Base-by-base conservation (phyloP, 1,140 invertebrate genomes). In the Diabrotica undecimpunctata region DNA sequence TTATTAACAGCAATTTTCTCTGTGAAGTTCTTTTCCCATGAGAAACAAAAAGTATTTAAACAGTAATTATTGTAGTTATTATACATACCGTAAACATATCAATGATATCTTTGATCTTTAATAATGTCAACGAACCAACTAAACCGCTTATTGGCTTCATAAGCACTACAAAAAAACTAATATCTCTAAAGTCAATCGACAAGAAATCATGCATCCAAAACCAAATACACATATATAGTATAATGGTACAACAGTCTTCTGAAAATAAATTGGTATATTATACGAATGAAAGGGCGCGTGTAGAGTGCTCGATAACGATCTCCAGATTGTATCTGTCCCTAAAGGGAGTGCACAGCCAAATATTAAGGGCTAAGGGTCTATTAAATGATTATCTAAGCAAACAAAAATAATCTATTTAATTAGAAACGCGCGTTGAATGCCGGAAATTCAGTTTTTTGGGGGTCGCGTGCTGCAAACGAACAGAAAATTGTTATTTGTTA, bases 361-460 rank as follows among this genome's bases (percentile, higher is more conserved):
- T 76, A 73, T 71, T 12, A 14, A 70, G 67, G 62, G 72, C 66
- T 72, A 72, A 69, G 72, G 74, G 70, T 65, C 73, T 74, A 79
- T 79, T 79, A 79, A 78, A 78, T 79, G 77, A 79, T 79, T 79
- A 79, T 79, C 76, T 78, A 77, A 79, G 77, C 77, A 79, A 79
- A 79, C 76, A 79, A 72, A 78, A 79, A 79, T 78, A 76, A 78
- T 78, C 77, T 77, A 79, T 77, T 79, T 79, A 79, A 79, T 79
- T 79, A 79, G 77, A 75, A 76, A 71, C 65, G 64, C 62, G 61
- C 51, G 14, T 50, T 13, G 38, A 13, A 72, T 46, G 39, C 76
- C 77, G 77, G 77, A 78, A 78, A 75, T 69, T 57, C 67, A 67
- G 67, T 62, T 70, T 75, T 76, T 69, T n/a, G 51, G 64, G 68